Base-by-base conservation (phyloP, 2,888 invertebrate genomes). In the Cistogaster globosa region DNA sequence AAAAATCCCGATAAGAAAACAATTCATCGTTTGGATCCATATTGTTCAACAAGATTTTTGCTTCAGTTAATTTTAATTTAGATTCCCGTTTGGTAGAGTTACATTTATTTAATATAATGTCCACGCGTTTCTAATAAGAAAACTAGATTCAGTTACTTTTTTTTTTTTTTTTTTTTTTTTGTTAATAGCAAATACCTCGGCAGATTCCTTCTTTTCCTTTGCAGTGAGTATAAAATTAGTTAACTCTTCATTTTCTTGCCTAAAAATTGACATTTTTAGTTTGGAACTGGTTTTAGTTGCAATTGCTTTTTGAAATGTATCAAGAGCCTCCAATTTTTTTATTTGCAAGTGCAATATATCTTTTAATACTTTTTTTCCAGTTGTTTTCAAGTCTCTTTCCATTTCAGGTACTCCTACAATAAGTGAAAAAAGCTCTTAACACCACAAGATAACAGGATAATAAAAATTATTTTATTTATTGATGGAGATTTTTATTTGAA, bases 1-100 rank as follows among this genome's bases (percentile, higher is more conserved):
- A 96, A 12, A 93, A 91, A 0, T 90, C 90, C 4, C 90, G 91
- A 88, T 94, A 93, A 0, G 94, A 94, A 87, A 96, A 96, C 36
- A 93, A 93, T 0, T 89, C 87, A 79, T 95, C 94, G 0, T 93
- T 92, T 0, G 95, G 96, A 67, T 93, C 92, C 65, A 94, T 92
- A 71, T 94, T 94, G 57, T 94, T 93, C 5, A 95, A 95, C 1
- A 93, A 89, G 1, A 91, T 89, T 88, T 94, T 94, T 0, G 95
- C 96, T 88, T 94, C 93, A 0, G 89, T 77, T 2, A 94, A 90
- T 62, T 94, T 93, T 86, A 93, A 92, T 88, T 94, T 93, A 0
- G 94, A 94, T 76, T 93, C 93, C 1, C 88, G 89, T 86, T 93
- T 93, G 0, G 91, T 89, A 0, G 90, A 88, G 3, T 87, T 89